Conservation (phyloP, 2,888 invertebrate genomes). For the Agonopterix alstromeriana region DNA sequence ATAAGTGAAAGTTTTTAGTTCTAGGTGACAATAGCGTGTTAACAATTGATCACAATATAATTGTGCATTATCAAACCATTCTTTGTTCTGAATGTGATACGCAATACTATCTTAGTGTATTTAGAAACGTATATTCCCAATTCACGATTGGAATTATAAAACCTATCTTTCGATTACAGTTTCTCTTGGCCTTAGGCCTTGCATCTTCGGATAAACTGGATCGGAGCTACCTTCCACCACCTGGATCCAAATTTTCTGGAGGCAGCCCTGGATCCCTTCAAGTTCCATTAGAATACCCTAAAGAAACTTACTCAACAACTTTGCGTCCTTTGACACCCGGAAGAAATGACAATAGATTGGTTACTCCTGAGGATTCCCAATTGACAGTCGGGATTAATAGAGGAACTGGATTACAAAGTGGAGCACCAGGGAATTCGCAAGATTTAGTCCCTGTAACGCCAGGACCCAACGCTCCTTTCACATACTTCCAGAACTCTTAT, state of each 20-base stretch:
- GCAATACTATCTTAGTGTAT: slow-evolving; percentile 1
- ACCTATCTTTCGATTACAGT: slow-evolving; percentile 29
- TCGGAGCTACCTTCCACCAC: slow-evolving; percentile 53
- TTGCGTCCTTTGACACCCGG: slow-evolving; percentile 4
- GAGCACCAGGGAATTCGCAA: neutral
- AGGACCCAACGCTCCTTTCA: slow-evolving; percentile 9
- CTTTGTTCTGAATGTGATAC: too few species aligned
- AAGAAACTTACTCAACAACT: slow-evolving; percentile 17
- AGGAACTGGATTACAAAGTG: slow-evolving; percentile 6
- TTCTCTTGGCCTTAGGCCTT: slow-evolving; percentile 37
- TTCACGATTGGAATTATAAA: neutral
- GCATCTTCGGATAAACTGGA: slow-evolving; percentile 44
- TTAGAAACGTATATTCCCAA: slow-evolving; percentile 1
- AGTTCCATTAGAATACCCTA: slow-evolving; percentile 38
- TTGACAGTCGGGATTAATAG: slow-evolving; percentile 21
- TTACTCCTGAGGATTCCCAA: slow-evolving; percentile 11
- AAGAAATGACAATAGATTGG: neutral
- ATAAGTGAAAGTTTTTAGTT: slow-evolving; percentile 17
- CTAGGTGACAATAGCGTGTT: slow-evolving; percentile 13
- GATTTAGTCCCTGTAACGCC: slow-evolving; percentile 3
- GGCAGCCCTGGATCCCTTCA: slow-evolving; percentile 38
- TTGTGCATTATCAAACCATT: too few species aligned
- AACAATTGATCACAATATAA: neutral
- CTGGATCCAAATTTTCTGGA: slow-evolving; percentile 44
- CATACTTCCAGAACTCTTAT: slow-evolving; percentile 11